phyloP scores from a whole-genome alignment of 2,113 vertebrate species.

The Chitala chitala region DNA sequence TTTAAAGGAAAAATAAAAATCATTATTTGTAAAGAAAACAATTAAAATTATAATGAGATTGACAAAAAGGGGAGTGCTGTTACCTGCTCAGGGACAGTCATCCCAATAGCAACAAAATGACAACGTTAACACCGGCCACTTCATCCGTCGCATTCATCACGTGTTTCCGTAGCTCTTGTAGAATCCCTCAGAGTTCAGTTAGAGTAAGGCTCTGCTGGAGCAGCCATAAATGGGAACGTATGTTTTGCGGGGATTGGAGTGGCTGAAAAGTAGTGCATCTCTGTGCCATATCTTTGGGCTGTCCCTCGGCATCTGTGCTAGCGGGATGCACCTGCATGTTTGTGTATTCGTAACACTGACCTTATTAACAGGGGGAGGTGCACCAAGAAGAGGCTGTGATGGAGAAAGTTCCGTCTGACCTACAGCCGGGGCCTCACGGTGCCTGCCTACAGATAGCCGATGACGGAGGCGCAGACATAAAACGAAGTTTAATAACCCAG shows the following conservation, averaged over 20 bases:
- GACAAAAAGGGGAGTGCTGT: conserved; percentile 22
- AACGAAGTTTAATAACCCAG: not conserved
- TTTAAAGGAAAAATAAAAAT: conserved; percentile 21
- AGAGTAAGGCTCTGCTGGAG: conserved; percentile 12
- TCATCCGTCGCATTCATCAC: conserved; percentile 27
- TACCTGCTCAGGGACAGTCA: conserved; percentile 25
- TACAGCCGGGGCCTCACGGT: not conserved
- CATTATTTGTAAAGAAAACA: conserved; percentile 17
- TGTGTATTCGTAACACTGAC: conserved; percentile 17
- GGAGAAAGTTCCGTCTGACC: not conserved
- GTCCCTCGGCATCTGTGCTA: conserved; percentile 10
- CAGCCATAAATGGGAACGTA: conserved; percentile 14
- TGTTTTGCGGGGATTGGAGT: conserved; percentile 22
- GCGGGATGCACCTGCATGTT: not conserved
- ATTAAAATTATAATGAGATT: conserved; percentile 15
- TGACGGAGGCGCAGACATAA: not conserved
- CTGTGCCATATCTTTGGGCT: conserved; percentile 25
- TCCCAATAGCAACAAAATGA: not conserved
- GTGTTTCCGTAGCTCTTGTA: conserved; percentile 25
- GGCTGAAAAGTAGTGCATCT: conserved; percentile 27
- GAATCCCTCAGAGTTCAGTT: conserved; percentile 37
- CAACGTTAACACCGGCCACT: conserved; percentile 38
- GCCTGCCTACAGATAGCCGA: not conserved
- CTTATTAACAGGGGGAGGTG: conserved; percentile 26
- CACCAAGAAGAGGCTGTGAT: too few relatives aligned